Base-by-base conservation (phyloP, 2,113 vertebrate genomes). In the Neolamprologus falcicula region DNA sequence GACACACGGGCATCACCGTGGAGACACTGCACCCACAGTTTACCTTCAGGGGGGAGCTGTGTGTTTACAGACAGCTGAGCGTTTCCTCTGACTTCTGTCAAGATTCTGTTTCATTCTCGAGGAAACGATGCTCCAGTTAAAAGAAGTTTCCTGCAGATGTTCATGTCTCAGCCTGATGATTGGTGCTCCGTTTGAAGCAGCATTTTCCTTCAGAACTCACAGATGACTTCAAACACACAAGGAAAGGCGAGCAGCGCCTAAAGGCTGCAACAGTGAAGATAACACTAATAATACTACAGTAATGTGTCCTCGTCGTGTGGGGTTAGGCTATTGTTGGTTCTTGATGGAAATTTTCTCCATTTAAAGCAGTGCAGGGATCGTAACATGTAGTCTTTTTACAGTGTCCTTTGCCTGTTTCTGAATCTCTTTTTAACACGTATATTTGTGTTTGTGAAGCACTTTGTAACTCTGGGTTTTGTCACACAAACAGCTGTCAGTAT, bases 71-170 rank as follows among this genome's bases (percentile, higher is more conserved):
- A 71, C 12, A 40, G 5, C 66, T 3, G 35, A 24, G n/a, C 2
- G 12, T 71, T 2, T 71, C 0, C 7, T 24, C 35, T 40, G 0
- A 66, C 31, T 13, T 71, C 35, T 71, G 66, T 40, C 63, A 40
- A 0, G 7, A 40, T 0, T 40, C 10, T 9, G 3, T 21, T 68
- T 68, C 35, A 68, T 68, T 68, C 63, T 68, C 0, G 11, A 68
- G 63, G 35, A 68, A 21, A 66, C 7, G 19, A 21, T 21, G 63
- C 35, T 21, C n/a, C 63, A 42, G 35, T 42, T 40, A 3, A 40
- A 14, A 21, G 9, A 66, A 21, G 33, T 40, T 68, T 68, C 19
- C 63, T 68, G 33, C 63, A 37, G 33, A 76, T 28, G 6, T 28
- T 73, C 12, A 7, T 7, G 42, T 47, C 2, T 17, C 40, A 47